Conservation (phyloP, 2,113 vertebrate species). For the Dendropsophus ebraccatus region DNA sequence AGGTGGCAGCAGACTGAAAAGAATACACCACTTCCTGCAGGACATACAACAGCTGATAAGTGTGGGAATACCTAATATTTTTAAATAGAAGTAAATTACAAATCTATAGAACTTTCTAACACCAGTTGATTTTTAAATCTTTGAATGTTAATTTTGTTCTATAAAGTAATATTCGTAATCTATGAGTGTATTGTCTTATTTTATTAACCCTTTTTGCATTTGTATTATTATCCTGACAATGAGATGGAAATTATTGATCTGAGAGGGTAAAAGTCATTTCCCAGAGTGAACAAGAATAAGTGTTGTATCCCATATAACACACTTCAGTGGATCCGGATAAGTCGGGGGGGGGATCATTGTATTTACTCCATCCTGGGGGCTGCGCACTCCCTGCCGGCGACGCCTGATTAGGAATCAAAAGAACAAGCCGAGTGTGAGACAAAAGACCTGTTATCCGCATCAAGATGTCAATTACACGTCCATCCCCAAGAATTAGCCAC, state of each 20-base stretch:
- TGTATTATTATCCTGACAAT: background rate
- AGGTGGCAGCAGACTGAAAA: too few relatives aligned
- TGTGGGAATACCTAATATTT: too few relatives aligned
- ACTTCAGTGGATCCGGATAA: background rate
- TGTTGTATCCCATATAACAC: background rate
- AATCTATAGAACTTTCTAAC: too few relatives aligned
- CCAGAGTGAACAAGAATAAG: background rate
- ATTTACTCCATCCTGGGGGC: background rate
- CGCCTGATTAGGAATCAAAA: slow-evolving; percentile 3
- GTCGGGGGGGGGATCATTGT: background rate
- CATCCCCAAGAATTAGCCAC: background rate
- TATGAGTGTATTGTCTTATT: background rate
- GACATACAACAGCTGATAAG: too few relatives aligned
- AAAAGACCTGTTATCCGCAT: slow-evolving; percentile 26
- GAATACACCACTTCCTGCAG: too few relatives aligned
- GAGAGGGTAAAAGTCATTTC: background rate
- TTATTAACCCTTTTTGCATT: background rate
- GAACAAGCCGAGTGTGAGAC: slow-evolving; percentile 2
- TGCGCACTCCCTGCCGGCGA: background rate
- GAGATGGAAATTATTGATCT: background rate
- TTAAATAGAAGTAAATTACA: too few relatives aligned
- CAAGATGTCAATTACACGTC: slow-evolving; percentile 21
- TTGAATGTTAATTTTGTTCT: too few relatives aligned
- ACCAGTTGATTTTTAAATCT: too few relatives aligned
- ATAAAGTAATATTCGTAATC: too few relatives aligned